These are phyloP conservation scores for Scomber scombrus DNA, from an alignment of 2,113 vertebrate species.

Conservation along the genomic window DNA sequence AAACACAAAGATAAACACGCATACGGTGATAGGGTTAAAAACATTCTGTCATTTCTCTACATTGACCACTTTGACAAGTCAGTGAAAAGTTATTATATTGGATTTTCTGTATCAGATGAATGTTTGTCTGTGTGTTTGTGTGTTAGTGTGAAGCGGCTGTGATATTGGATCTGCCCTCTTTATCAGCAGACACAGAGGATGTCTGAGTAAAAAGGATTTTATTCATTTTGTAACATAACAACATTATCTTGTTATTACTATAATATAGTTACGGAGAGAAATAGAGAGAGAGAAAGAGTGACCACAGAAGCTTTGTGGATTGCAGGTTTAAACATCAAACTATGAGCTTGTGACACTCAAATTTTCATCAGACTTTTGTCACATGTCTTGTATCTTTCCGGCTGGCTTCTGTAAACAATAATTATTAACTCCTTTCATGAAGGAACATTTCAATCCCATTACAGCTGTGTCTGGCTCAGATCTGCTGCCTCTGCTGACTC, in stretches of 20 bases:
- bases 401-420: conserved; percentile 50
- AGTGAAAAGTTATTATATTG: conserved; percentile 22
- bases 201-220: conserved; percentile 56
- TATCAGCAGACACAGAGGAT: conserved; percentile 52
- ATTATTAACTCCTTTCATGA: conserved; percentile 54
- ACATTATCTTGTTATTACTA: conserved; percentile 59
- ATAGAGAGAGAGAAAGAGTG: conserved; percentile 17
- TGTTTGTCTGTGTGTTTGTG: conserved; percentile 24
- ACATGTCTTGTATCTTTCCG: conserved; percentile 57
- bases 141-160: conserved; percentile 20
- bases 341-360: conserved; percentile 31
- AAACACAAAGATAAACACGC: conserved; percentile 9
- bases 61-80: conserved; percentile 24
- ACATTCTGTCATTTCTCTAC: conserved; percentile 61
- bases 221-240: conserved; percentile 52
- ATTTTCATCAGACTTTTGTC: conserved; percentile 49
- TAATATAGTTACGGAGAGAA: conserved; percentile 55
- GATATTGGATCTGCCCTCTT: conserved; percentile 52
- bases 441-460: conserved; percentile 57
- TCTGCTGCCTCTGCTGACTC: conserved; percentile 52
- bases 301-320: conserved; percentile 44
- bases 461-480: conserved; percentile 52
- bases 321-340: conserved; percentile 41
- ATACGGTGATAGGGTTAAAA: conserved; percentile 16
- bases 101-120: conserved; percentile 49